These are phyloP conservation scores for Agelastica alni DNA, from an alignment of 2,888 invertebrate genomes.

Conservation along the genomic window DNA sequence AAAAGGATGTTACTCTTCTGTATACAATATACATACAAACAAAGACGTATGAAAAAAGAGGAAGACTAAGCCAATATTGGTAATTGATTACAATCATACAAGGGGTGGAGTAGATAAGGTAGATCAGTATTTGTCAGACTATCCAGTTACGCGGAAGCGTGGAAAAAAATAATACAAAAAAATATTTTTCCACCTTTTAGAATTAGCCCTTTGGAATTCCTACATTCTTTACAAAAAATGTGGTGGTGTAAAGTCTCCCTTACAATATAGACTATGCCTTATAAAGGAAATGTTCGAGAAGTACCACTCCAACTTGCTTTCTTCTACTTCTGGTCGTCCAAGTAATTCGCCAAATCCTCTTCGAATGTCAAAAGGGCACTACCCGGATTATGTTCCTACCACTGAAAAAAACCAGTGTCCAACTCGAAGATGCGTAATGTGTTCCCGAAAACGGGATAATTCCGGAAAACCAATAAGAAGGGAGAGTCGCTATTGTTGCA, in stretches of 20 bases:
- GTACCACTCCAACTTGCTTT: too few relatives aligned
- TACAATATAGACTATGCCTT: too few relatives aligned
- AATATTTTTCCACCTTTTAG: too few relatives aligned
- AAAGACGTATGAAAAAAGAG: neutral
- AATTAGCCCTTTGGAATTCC: too few relatives aligned
- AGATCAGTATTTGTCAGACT: slow-evolving; percentile 36
- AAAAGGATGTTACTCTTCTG: neutral
- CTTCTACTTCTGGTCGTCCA: too few relatives aligned
- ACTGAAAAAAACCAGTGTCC: neutral
- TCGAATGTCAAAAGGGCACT: neutral
- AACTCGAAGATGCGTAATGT: neutral
- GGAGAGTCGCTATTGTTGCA: neutral
- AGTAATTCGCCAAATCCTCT: neutral
- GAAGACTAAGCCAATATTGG: slow-evolving; percentile 28
- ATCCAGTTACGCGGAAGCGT: slow-evolving; percentile 31
- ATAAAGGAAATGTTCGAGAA: too few relatives aligned
- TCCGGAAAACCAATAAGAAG: neutral
- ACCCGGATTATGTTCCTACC: neutral
- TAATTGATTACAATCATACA: slow-evolving; percentile 39
- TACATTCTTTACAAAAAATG: too few relatives aligned
- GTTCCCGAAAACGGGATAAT: neutral
- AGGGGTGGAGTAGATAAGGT: slow-evolving; percentile 43
- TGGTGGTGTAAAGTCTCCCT: too few relatives aligned
- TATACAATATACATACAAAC: neutral
- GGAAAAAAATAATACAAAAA: slow-evolving; percentile 37